Evolutionary conservation across 2,113 vertebrate genomes (phyloP), one percentile per base, ranked within the genome.

Genomic region (Dendropsophus ebraccatus): DNA sequence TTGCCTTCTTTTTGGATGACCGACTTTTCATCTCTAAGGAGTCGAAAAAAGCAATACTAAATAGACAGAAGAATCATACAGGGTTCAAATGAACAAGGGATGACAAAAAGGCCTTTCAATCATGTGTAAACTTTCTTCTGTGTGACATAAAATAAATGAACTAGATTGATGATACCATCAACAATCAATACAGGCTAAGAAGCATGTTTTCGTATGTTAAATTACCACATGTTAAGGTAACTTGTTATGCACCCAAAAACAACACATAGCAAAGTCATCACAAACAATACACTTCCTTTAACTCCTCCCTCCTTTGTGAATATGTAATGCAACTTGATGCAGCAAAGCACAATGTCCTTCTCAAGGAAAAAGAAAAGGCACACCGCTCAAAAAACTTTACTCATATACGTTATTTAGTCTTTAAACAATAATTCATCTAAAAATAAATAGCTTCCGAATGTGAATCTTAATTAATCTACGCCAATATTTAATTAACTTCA

Each of bases 171-270:
- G 89, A 89, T 65, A 87, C 32, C 1, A 87, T 82, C 91, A 86
- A 86, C 88, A 90, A 88, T 88, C 87, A 87, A 87, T 88, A 90
- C 91, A 37, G 88, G 90, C 93, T 81, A 84, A 83, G 88, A 89
- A 92, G 88, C 88, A 62, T 60, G 45, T 70, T 93, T 91, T 87
- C 83, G 12, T 0, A 82, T 84, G 84, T 41, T 52, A 74, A 72
- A 72, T 45, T 79, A 52, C 52, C 23, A 79, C 35, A n/a, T n/a
- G 49, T 25, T 14, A 45, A 80, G 56, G 77, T 60, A n/a, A 80
- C 35, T 45, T 50, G n/a, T n/a, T 60, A 45, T 80, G n/a, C 58
- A 60, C 21, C 35, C 23, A 41, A 60, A n/a, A 25, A 5, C 23
- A 80, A 37, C 4, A 37, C 32, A 37, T 79, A 30, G 4, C 52